phyloP scores from a whole-genome alignment of 1,140 invertebrate genomes.

The Helicoverpa zea region DNA sequence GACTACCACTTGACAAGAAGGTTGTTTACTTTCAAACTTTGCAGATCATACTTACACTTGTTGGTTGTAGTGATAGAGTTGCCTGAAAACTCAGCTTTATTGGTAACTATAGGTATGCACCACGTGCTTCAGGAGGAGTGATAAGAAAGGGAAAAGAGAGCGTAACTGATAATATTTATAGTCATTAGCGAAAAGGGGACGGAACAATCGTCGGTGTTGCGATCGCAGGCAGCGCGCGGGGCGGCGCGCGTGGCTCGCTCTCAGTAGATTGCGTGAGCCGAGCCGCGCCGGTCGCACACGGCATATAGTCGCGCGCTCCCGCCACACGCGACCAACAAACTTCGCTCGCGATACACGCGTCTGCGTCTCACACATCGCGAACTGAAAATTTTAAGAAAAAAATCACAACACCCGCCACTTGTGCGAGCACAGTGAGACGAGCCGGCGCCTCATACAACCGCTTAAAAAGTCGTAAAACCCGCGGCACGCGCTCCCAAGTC shows the following conservation, averaged over 20 bases:
- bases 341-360: conserved; percentile 74
- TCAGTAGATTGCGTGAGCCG: conserved; percentile 84
- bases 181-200: conserved; percentile 86
- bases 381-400: conserved; percentile 58
- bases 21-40: conserved; percentile 13
- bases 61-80: neutral
- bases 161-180: conserved; percentile 86
- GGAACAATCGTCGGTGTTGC: conserved; percentile 79
- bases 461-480: conserved; percentile 84
- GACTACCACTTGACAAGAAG: neutral
- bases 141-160: conserved; percentile 83
- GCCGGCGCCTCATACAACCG: conserved; percentile 68
- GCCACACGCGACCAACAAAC: conserved; percentile 73
- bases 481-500: conserved; percentile 78
- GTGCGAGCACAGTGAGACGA: conserved; percentile 61
- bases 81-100: conserved; percentile 23
- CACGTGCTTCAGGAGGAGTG: conserved; percentile 79
- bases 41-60: neutral
- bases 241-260: conserved; percentile 75
- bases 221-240: conserved; percentile 76
- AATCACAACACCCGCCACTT: conserved; percentile 60
- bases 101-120: conserved; percentile 42
- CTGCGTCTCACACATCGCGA: conserved; percentile 60
- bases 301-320: conserved; percentile 68
- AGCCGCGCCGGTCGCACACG: conserved; percentile 80